Conservation (phyloP, 2,888 invertebrate genomes). For the Drosophila nr. medialis region DNA sequence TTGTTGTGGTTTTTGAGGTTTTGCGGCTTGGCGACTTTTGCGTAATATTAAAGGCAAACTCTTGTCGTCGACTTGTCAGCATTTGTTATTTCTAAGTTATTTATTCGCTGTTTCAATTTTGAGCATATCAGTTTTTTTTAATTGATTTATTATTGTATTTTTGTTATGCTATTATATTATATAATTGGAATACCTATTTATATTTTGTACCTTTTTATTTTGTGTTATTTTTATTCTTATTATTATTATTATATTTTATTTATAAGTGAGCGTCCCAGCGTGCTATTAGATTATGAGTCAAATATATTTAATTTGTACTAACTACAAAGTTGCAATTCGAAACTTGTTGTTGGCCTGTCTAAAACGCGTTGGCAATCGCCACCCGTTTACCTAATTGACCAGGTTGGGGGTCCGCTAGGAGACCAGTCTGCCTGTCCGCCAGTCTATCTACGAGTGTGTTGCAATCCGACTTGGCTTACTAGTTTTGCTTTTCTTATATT, state of each 20-base stretch:
- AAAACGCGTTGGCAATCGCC: constrained; percentile 27
- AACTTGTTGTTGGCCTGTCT: constrained; percentile 25
- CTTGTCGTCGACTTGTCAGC: constrained; percentile 55
- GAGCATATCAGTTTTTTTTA: neutral
- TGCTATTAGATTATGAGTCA: neutral
- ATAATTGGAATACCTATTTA: no score
- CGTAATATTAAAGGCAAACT: constrained; percentile 29
- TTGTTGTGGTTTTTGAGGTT: constrained; percentile 31
- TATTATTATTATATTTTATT: neutral
- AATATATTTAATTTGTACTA: neutral
- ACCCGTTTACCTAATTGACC: constrained; percentile 41
- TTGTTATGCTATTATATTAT: neutral
- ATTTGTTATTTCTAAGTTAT: neutral
- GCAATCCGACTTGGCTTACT: constrained; percentile 34
- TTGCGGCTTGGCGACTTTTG: constrained; percentile 42
- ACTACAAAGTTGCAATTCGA: neutral
- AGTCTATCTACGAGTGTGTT: constrained; percentile 18
- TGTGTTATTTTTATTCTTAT: no score
- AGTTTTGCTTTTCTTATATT: constrained; percentile 13
- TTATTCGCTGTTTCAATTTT: neutral
- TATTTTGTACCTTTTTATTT: neutral
- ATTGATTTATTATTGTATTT: neutral
- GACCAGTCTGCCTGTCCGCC: constrained; percentile 6
- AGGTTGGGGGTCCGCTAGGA: constrained; percentile 16
- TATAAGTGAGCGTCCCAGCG: no score